A percentile compares a stretch with the other conserved stretches of the same genome.
Conservation (phyloP, 2,113 vertebrate species). For the Marcusenius ussheri region DNA sequence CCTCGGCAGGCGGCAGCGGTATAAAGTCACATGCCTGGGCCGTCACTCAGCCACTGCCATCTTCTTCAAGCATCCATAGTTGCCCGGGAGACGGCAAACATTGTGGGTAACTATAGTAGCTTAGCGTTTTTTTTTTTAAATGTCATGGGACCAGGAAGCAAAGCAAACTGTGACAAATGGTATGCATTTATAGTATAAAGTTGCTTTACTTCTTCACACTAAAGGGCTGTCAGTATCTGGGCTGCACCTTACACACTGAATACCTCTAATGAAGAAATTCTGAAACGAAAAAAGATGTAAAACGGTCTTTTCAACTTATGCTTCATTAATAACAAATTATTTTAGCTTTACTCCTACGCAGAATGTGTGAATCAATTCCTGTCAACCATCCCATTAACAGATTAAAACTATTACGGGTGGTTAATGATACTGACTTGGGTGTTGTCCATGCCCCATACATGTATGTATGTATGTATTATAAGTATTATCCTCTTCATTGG, state of each 20-base stretch:
- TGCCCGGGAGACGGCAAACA: not conserved
- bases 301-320: not conserved
- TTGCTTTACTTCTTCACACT: not conserved
- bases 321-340: slow-evolving; percentile 30
- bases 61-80: not conserved
- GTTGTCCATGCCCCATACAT: not conserved
- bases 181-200: not conserved
- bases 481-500: not conserved
- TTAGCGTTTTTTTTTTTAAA: not conserved
- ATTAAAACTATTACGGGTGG: not conserved
- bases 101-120: not conserved
- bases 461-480: not conserved
- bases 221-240: not conserved
- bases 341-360: slow-evolving; percentile 21
- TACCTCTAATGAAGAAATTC: not conserved
- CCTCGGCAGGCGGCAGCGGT: not conserved
- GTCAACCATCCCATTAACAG: slow-evolving; percentile 8
- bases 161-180: not conserved
- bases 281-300: not conserved
- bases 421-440: not conserved
- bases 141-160: not conserved
- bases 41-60: not conserved
- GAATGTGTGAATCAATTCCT: slow-evolving; percentile 49
- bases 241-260: not conserved
- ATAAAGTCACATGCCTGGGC: not conserved